Evolutionary conservation across 2,888 invertebrate genomes (phyloP).

Genomic region (Falcaria lacertinaria): DNA sequence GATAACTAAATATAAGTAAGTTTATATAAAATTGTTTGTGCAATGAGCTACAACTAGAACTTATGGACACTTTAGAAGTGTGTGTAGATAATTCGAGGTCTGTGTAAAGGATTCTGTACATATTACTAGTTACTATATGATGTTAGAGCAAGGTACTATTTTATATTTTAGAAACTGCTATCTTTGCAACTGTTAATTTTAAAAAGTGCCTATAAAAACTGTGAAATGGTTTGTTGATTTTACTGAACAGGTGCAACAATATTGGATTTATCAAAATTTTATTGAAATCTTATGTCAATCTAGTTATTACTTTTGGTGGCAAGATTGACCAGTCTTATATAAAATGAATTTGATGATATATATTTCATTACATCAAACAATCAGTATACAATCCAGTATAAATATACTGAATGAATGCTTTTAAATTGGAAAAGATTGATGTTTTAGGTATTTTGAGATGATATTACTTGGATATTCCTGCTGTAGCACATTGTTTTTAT

Average conservation of each 20-base stretch:
- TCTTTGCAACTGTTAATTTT: conserved; percentile 47
- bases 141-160: conserved; percentile 51
- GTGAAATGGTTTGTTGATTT: conserved; percentile 29
- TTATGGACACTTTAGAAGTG: conserved; percentile 59
- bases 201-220: conserved; percentile 51
- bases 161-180: conserved; percentile 40
- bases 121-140: conserved; percentile 48
- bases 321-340: not conserved
- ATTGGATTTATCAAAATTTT: too few species aligned
- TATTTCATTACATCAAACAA: not conserved
- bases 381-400: conserved; percentile 4
- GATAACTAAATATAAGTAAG: conserved; percentile 40
- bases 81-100: conserved; percentile 59
- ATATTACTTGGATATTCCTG: conserved; percentile 50
- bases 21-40: conserved; percentile 44
- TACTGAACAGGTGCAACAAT: conserved; percentile 33
- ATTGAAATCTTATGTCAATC: too few species aligned
- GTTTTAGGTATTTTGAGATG: conserved; percentile 28
- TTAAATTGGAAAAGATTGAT: conserved; percentile 22
- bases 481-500: conserved; percentile 28
- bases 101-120: conserved; percentile 54
- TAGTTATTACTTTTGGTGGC: conserved; percentile 5
- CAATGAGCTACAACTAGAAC: conserved; percentile 56
- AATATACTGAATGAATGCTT: conserved; percentile 2
- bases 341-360: not conserved